Evolutionary conservation across 2,797 vertebrate genomes (phyloP), one percentile per base, ranked within the genome.

Genomic region (Enteromius fasciolatus): DNA sequence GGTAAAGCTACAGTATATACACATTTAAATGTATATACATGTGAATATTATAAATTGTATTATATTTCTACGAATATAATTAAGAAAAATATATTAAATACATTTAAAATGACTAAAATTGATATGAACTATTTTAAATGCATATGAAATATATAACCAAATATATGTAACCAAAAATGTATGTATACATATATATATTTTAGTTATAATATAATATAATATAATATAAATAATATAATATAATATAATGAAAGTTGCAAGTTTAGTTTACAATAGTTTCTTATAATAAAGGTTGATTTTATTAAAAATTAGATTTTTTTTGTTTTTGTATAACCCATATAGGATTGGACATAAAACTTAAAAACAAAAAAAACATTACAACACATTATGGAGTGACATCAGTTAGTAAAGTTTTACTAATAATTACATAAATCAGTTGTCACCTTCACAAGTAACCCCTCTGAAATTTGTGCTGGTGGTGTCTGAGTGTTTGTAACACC

Each of bases 401-500:
- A 48, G 54, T 66, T 66, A 52, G 20, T 41, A 2, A 66, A 41
- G 7, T 74, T n/a, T 28, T 5, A 18, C 36, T 28, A 39, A 25
- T 74, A 72, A 48, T 72, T n/a, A 63, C 28, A 80, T 57, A 41
- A 14, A 15, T 64, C 31, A 52, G 15, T 39, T 41, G 17, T 66
- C 31, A 50, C 15, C 69, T 3, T 73, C 18, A 63, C 6, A 18
- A 80, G 46, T 54, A 41, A 80, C 41, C 9, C 14, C 31, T 68
- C 15, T 52, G 57, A 61, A 41, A 54, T 48, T 74, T 48, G n/a
- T 74, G 31, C 59, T 25, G 31, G 44, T 74, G 69, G 7, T 41
- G 41, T 41, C 28, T 72, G 18, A 59, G 52, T 36, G 31, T 33
- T 72, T 63, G 39, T 80, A 81, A 72, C 54, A 73, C 68, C 68